phyloP scores from a whole-genome alignment of 2,797 vertebrate species.

The Holocentrus rufus region DNA sequence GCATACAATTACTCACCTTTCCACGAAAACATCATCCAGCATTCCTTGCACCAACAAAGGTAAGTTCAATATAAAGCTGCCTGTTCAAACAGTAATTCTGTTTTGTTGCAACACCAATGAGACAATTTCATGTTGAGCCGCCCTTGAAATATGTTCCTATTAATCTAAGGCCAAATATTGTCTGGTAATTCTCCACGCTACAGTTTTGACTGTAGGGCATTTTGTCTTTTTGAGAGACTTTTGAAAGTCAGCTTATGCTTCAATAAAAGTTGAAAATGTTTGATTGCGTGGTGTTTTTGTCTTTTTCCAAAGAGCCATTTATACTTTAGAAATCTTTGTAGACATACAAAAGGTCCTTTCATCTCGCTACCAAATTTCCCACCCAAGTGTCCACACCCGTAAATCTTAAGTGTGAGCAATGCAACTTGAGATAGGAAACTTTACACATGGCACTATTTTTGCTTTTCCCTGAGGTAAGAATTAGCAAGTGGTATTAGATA shows the following conservation, averaged over 20 bases:
- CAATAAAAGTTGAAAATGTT: too few relatives aligned
- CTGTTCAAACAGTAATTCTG: neutral
- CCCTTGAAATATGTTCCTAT: conserved; percentile 19
- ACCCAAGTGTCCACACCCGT: neutral
- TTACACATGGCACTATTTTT: conserved; percentile 9
- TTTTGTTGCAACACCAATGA: neutral
- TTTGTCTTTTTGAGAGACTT: too few relatives aligned
- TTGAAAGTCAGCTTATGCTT: too few relatives aligned
- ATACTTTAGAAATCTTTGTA: too few relatives aligned
- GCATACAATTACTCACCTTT: neutral
- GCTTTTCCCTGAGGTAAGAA: conserved; percentile 37
- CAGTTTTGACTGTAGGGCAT: too few relatives aligned
- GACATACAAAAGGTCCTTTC: too few relatives aligned
- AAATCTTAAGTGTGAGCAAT: neutral
- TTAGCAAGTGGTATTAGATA: conserved; percentile 52
- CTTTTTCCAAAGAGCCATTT: too few relatives aligned
- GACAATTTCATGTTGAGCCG: conserved; percentile 6
- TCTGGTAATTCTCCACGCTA: too few relatives aligned
- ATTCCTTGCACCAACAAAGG: neutral
- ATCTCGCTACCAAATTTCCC: too few relatives aligned
- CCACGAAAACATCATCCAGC: conserved; percentile 1
- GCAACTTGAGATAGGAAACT: conserved; percentile 21
- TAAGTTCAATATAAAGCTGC: neutral
- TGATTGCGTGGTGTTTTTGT: too few relatives aligned
- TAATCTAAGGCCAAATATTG: neutral